These are phyloP conservation scores for Tyria jacobaeae DNA, from an alignment of 2,888 invertebrate genomes.

Conservation along the genomic window DNA sequence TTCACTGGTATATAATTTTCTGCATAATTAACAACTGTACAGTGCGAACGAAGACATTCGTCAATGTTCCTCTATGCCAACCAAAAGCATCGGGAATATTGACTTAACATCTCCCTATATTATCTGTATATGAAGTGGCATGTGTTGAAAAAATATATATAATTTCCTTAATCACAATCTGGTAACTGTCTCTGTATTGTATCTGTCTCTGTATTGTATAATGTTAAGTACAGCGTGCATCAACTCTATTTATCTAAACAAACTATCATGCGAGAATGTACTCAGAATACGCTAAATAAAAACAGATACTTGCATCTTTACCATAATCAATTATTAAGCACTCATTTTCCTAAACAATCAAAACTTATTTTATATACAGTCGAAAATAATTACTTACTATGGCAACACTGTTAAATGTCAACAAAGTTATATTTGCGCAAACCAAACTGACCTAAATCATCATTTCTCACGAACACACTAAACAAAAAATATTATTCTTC, in stretches of 20 bases:
- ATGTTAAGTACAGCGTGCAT: conserved; percentile 68
- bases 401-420: conserved; percentile 85
- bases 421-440: conserved; percentile 79
- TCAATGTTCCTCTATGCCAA: conserved; percentile 24
- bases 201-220: too few relatives aligned
- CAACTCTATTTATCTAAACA: conserved; percentile 64
- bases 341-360: conserved; percentile 76
- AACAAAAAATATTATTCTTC: conserved; percentile 55
- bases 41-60: conserved; percentile 52
- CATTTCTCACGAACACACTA: conserved; percentile 78
- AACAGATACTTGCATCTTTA: conserved; percentile 55
- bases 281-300: conserved; percentile 62
- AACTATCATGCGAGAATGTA: conserved; percentile 59
- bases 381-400: conserved; percentile 83
- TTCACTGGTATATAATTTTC: conserved; percentile 79
- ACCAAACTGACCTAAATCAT: conserved; percentile 73
- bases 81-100: conserved; percentile 11
- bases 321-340: conserved; percentile 70
- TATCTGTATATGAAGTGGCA: conserved; percentile 46
- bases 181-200: conserved; percentile 85
- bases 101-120: conserved; percentile 27
- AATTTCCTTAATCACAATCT: conserved; percentile 74
- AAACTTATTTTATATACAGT: conserved; percentile 83
- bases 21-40: conserved; percentile 70
- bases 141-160: conserved; percentile 80